Percentiles rank a stretch among this genome's conserved stretches.
Conservation (phyloP, 1,140 invertebrate species). For the Brachionus rubens region DNA sequence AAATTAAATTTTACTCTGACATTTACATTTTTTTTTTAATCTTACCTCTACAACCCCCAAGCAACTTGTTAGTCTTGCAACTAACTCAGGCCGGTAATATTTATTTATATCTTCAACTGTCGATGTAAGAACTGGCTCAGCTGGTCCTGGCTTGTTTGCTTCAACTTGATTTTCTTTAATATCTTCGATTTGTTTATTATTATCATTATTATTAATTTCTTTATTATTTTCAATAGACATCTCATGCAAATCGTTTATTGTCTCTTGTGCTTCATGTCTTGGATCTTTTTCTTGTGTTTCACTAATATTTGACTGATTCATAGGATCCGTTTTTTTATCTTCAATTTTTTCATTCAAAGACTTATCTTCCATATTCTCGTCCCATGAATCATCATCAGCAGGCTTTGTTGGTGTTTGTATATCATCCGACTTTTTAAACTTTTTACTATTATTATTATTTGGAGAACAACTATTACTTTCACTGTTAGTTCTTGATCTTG, state of each 20-base stretch:
- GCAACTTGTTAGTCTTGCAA: neutral
- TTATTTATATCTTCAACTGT: conserved; percentile 38
- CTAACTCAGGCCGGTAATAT: conserved; percentile 4
- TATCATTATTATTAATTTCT: neutral
- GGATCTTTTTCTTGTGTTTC: neutral
- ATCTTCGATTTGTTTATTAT: neutral
- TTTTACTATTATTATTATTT: conserved; percentile 4
- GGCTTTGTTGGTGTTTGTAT: neutral
- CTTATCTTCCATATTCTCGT: neutral
- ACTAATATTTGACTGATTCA: no score
- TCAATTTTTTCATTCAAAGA: neutral
- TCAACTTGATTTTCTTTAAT: conserved; percentile 10
- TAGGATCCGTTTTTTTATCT: no score
- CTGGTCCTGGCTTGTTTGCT: neutral
- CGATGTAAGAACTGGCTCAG: conserved; percentile 7
- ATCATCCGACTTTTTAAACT: conserved; percentile 22
- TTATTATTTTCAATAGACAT: no score
- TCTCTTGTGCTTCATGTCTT: neutral
- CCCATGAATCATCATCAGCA: neutral
- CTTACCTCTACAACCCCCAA: neutral
- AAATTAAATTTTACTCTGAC: neutral
- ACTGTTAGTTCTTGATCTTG: neutral
- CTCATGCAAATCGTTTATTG: no score
- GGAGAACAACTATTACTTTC: neutral
- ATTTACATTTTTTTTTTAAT: neutral